These are phyloP conservation scores for Naso thynnoides DNA, from an alignment of 2,797 vertebrate genomes.

Conservation along the genomic window DNA sequence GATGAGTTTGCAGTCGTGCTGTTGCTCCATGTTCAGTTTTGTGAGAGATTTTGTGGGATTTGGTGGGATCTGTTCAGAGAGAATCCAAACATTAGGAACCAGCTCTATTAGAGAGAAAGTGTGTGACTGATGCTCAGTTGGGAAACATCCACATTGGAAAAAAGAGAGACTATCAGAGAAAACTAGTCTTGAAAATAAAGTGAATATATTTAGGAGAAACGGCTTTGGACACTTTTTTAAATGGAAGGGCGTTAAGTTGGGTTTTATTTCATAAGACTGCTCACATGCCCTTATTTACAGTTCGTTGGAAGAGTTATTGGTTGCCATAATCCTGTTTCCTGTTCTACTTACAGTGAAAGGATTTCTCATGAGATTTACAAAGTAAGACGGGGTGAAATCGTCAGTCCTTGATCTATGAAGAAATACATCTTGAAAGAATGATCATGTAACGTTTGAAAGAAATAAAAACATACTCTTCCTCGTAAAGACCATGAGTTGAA, in stretches of 20 bases:
- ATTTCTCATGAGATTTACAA: no score
- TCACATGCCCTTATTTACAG: background rate
- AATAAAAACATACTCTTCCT: no score
- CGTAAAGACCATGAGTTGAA: no score
- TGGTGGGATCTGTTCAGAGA: background rate
- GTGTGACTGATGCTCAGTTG: background rate
- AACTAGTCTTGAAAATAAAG: background rate
- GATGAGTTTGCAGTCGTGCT: conserved; percentile 20
- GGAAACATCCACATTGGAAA: background rate
- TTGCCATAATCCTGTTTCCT: background rate
- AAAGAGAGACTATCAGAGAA: background rate
- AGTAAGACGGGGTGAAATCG: no score
- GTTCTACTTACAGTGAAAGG: background rate
- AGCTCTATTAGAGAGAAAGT: background rate
- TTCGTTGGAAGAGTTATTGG: background rate
- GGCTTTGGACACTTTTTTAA: background rate
- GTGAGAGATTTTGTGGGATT: conserved; percentile 1
- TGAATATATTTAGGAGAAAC: background rate
- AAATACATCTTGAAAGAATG: no score
- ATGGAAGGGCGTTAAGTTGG: background rate
- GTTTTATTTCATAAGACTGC: no score
- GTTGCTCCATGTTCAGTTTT: conserved; percentile 12
- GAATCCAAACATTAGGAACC: conserved; percentile 1
- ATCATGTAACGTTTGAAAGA: no score
- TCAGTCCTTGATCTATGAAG: no score